Evolutionary conservation across 2,113 vertebrate genomes (phyloP).

Genomic region (human (Homo sapiens)): GRCh38 chr15:91343001-91343500

Average conservation of each 20-base stretch:
- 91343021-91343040: neutral
- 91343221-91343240: neutral
- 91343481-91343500: no score
- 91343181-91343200: neutral
- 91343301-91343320: neutral
- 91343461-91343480: no score
- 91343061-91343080: neutral
- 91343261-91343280: neutral
- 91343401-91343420: no score
- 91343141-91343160: neutral
- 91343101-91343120: neutral
- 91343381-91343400: no score
- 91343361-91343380: no score
- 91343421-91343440: no score
- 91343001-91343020: no score
- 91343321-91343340: neutral
- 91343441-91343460: no score
- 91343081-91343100: neutral
- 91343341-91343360: no score
- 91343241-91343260: neutral
- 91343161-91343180: neutral
- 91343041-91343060: neutral
- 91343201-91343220: neutral
- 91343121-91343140: neutral
- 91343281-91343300: fast-evolving